Conservation (phyloP, 2,888 invertebrate species). For the Philereme transversata region DNA sequence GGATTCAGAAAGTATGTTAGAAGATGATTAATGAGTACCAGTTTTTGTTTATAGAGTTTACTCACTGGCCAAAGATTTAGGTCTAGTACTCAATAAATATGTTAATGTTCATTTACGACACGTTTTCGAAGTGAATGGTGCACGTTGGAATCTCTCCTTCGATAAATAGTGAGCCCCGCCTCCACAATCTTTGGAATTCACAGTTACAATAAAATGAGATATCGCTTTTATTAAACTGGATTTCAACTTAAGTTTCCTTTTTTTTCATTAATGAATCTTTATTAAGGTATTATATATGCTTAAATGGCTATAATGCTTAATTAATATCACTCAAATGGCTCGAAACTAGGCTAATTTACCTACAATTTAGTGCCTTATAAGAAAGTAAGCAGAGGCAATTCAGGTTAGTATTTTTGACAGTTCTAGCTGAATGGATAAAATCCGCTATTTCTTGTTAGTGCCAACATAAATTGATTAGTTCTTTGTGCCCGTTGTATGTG, state of each 20-base stretch:
- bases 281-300: too few relatives aligned
- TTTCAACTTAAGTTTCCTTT: not conserved
- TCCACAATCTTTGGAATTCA: slow-evolving; percentile 40
- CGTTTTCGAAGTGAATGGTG: slow-evolving; percentile 44
- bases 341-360: slow-evolving; percentile 13
- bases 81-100: slow-evolving; percentile 49
- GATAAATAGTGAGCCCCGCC: slow-evolving; percentile 51
- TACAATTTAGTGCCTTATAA: slow-evolving; percentile 1
- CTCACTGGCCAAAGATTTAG: slow-evolving; percentile 44
- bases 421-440: slow-evolving; percentile 11
- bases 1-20: slow-evolving; percentile 9
- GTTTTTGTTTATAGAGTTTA: slow-evolving; percentile 39
- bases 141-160: slow-evolving; percentile 43
- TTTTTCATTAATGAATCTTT: slow-evolving; percentile 8
- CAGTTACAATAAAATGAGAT: slow-evolving; percentile 30
- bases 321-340: slow-evolving; percentile 6
- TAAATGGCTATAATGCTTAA: too few relatives aligned
- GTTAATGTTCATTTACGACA: slow-evolving; percentile 47
- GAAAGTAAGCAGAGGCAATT: slow-evolving; percentile 7
- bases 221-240: slow-evolving; percentile 12
- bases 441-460: slow-evolving; percentile 30
- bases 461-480: slow-evolving; percentile 45
- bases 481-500: slow-evolving; percentile 39
- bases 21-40: slow-evolving; percentile 31
- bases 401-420: slow-evolving; percentile 8